A percentile compares a stretch with the other conserved stretches of the same genome.
These are phyloP conservation scores for Troglohyphantes excavatus DNA, from an alignment of 2,888 invertebrate species.

Conservation along the genomic window DNA sequence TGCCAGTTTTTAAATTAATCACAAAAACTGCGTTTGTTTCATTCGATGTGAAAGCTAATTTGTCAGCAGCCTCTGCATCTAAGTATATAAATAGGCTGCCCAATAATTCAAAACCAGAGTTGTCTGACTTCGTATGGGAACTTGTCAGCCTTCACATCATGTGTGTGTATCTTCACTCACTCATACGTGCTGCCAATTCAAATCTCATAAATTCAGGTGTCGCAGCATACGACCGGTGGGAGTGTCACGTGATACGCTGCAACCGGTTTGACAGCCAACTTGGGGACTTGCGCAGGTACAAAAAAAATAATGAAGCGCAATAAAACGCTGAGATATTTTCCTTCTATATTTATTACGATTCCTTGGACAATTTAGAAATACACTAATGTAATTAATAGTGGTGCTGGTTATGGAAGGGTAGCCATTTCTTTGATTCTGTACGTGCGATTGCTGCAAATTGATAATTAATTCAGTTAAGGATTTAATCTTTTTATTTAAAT, in stretches of 20 bases:
- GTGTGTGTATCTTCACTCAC: slow-evolving; percentile 17
- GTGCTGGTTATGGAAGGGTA: slow-evolving; percentile 17
- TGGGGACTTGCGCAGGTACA: not conserved
- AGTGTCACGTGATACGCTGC: slow-evolving; percentile 69
- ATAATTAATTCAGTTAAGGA: not conserved
- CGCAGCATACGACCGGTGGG: slow-evolving; percentile 67
- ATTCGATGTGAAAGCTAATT: no score
- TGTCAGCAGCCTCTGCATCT: no score
- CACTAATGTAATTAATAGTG: slow-evolving; percentile 23
- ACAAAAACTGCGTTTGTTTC: no score
- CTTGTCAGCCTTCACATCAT: slow-evolving; percentile 29
- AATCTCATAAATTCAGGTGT: slow-evolving; percentile 73
- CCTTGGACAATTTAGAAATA: not conserved
- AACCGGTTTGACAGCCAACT: slow-evolving; percentile 61
- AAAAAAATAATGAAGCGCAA: slow-evolving; percentile 12
- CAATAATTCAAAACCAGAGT: not conserved
- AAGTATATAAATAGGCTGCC: no score
- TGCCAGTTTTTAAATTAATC: no score
- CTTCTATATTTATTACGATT: slow-evolving; percentile 6
- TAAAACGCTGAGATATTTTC: not conserved
- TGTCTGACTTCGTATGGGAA: not conserved
- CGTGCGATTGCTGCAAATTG: slow-evolving; percentile 21
- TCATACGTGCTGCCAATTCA: slow-evolving; percentile 56
- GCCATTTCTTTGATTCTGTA: not conserved
- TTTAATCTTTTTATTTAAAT: not conserved